These are phyloP conservation scores for Rhynchomys soricoides DNA, from an alignment of 2,113 vertebrate genomes.

Conservation along the genomic window DNA sequence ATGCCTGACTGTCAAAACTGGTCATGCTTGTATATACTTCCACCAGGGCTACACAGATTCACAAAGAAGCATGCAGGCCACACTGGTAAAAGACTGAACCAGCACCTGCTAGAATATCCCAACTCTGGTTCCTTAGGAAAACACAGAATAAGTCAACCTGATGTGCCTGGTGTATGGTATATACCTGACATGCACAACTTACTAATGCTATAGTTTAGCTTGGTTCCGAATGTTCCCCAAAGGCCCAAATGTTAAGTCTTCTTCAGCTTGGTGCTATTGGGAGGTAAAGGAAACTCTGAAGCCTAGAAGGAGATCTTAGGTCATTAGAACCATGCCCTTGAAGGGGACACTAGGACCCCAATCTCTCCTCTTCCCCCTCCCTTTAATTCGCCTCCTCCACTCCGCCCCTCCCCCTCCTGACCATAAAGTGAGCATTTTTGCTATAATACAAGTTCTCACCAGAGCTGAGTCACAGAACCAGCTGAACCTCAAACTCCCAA, in stretches of 20 bases:
- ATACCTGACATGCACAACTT: not conserved
- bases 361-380: not conserved
- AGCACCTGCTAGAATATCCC: not conserved
- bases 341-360: not conserved
- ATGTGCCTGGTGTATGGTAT: not conserved
- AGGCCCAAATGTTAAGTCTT: not conserved
- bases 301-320: not conserved
- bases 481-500: not conserved
- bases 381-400: not conserved
- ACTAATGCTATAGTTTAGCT: not conserved
- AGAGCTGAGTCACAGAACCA: not conserved
- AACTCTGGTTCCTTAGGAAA: slow-evolving; percentile 43
- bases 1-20: slow-evolving; percentile 37
- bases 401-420: not conserved
- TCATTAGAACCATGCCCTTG: not conserved
- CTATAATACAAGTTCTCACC: not conserved
- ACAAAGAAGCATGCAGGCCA: not conserved
- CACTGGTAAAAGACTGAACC: not conserved
- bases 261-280: not conserved
- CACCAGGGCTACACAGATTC: slow-evolving; percentile 22
- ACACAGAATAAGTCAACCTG: not conserved
- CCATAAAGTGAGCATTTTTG: not conserved
- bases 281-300: not conserved
- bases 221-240: not conserved
- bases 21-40: not conserved